phyloP scores from a whole-genome alignment of 1,140 invertebrate species.

The Proctacanthus coquilletti region DNA sequence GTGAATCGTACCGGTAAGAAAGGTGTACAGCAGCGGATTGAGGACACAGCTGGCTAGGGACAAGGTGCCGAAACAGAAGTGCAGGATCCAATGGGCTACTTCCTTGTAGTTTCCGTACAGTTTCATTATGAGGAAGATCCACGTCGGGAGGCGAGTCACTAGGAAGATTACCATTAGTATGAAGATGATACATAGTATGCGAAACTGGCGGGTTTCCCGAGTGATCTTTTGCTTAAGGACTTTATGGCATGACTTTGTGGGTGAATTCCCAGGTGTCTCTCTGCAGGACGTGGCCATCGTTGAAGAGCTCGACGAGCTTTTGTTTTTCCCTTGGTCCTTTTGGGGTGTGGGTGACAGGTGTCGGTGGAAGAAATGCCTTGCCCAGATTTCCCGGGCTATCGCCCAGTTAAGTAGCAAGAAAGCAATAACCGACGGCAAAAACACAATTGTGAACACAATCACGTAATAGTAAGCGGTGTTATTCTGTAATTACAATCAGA shows the following conservation, averaged over 20 bases:
- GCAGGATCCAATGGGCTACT: constrained; percentile 29
- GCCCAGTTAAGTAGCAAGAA: constrained; percentile 37
- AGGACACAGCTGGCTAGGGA: constrained; percentile 34
- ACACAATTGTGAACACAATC: constrained; percentile 34
- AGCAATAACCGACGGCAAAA: constrained; percentile 33
- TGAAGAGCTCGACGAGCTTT: constrained; percentile 5
- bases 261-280: too few species aligned
- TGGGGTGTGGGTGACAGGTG: background rate
- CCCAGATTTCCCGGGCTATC: constrained; percentile 35
- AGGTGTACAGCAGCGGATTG: constrained; percentile 41
- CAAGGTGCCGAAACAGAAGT: constrained; percentile 31
- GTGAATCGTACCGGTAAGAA: constrained; percentile 33
- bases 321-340: background rate
- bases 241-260: too few species aligned
- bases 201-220: constrained; percentile 31
- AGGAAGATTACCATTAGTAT: constrained; percentile 36
- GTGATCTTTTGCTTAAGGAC: too few species aligned
- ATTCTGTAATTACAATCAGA: too few species aligned
- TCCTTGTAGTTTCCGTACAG: constrained; percentile 19
- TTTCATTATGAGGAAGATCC: constrained; percentile 33
- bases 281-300: constrained; percentile 6
- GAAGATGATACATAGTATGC: constrained; percentile 37
- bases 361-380: constrained; percentile 11
- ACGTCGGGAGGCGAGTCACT: constrained; percentile 34
- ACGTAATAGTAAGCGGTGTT: constrained; percentile 25